Evolutionary conservation across 2,113 vertebrate genomes (phyloP).

Genomic region (Nerophis ophidion): DNA sequence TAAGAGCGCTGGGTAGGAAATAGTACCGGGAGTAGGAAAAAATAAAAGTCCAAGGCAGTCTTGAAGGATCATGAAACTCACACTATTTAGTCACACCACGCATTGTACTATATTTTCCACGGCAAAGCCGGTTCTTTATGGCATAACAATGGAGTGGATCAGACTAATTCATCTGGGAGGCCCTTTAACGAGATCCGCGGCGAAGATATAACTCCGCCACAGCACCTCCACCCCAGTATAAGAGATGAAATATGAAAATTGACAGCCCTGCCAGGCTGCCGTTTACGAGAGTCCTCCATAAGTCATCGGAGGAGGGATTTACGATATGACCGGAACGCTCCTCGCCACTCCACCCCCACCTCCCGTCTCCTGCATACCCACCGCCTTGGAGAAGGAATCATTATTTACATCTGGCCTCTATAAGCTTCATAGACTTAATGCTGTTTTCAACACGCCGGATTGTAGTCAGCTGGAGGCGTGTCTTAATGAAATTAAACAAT

Average conservation of each 20-base stretch:
- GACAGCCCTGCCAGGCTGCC: slow-evolving; percentile 51
- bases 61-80: no score
- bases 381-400: slow-evolving; percentile 54
- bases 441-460: no score
- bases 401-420: slow-evolving; percentile 54
- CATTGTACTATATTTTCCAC: neutral
- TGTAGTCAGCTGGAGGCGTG: no score
- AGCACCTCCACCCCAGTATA: slow-evolving; percentile 50
- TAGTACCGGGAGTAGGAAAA: no score
- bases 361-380: neutral
- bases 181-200: slow-evolving; percentile 51
- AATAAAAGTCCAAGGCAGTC: no score
- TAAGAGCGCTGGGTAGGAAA: no score
- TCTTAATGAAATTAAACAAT: no score
- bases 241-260: slow-evolving; percentile 70
- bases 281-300: slow-evolving; percentile 70
- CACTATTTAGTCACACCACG: no score
- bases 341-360: slow-evolving; percentile 21
- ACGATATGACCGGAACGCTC: slow-evolving; percentile 53
- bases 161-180: slow-evolving; percentile 16
- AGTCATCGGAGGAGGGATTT: slow-evolving; percentile 67
- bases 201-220: slow-evolving; percentile 45
- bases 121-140: neutral
- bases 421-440: slow-evolving; percentile 63
- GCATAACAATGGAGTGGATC: neutral